Evolutionary conservation across 2,888 invertebrate species (phyloP), one percentile per base, ranked within the genome.

Genomic region (Harpalus rubripes): DNA sequence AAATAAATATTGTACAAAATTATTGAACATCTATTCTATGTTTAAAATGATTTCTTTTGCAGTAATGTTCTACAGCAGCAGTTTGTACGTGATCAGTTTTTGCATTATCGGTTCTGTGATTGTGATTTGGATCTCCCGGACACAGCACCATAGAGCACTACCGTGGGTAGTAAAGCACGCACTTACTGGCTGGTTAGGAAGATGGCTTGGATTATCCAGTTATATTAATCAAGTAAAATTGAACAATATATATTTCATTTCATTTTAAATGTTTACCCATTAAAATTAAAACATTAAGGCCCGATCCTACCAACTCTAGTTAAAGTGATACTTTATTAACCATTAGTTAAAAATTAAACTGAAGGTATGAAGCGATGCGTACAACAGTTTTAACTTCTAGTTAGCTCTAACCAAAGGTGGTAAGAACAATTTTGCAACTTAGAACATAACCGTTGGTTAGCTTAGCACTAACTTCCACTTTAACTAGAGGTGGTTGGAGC

Each of bases 11-110:
- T 32, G 5, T 32, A 5, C 32, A 32, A 32, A 32, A 32, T 32
- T 32, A 32, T 6, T 32, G 32, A 32, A 32, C 32, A 32, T 32
- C 32, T 32, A 32, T 32, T 32, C 32, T 32, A 32, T 1, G 32
- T 32, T 32, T 32, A 32, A 41, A 32, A 16, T 22, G 8, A 72
- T 8, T 52, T 52, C 0, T 52, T 8, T 76, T 92, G 89, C 90
- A 94, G 94, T 94, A 32, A 88, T 92, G 85, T 93, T 94, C 89
- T 94, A 93, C 89, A 92, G 92, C 83, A 92, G 91, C 87, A 92
- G 93, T 85, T 89, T 94, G 80, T 92, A 93, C 86, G 90, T 93
- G 87, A 91, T 93, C 22, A 91, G 92, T 78, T 91, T 93, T 86
- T 92, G 93, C 0, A 89, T 93, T 87, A 89, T 93, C n/a, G 89